A percentile compares a stretch with the other conserved stretches of the same genome.
Evolutionary conservation across 2,113 vertebrate species (phyloP).

Genomic region (Gavialis gangeticus): DNA sequence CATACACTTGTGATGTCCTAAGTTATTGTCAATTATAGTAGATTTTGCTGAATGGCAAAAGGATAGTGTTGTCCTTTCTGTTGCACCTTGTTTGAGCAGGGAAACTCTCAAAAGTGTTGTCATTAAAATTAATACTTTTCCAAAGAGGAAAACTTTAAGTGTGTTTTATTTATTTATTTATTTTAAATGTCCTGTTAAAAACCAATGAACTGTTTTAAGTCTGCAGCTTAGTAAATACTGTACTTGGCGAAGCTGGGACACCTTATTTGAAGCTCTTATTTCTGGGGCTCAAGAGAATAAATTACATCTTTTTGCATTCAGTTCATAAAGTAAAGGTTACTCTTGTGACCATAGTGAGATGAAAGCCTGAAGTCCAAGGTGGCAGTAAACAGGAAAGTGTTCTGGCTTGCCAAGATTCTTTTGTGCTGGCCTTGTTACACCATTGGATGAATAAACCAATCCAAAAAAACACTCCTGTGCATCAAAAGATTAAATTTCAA

Average conservation of each 20-base stretch:
- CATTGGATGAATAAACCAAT: neutral
- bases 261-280: no score
- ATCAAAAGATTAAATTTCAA: neutral
- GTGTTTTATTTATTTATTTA: neutral
- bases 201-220: no score
- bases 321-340: neutral
- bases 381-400: neutral
- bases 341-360: neutral
- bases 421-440: rapidly evolving
- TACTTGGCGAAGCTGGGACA: no score
- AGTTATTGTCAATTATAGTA: neutral
- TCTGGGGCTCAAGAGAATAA: no score
- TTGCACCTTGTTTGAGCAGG: neutral
- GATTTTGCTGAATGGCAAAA: neutral
- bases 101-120: neutral
- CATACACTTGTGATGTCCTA: neutral
- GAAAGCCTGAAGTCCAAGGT: neutral
- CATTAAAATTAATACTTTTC: neutral
- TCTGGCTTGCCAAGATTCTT: neutral
- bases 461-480: neutral
- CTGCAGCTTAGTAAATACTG: no score
- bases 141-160: neutral
- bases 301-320: neutral
- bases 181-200: neutral
- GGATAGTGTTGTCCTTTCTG: neutral